Evolutionary conservation across 2,113 vertebrate species (phyloP), one percentile per base, ranked within the genome.

Genomic region (Hypocryptadius cinnamomeus): DNA sequence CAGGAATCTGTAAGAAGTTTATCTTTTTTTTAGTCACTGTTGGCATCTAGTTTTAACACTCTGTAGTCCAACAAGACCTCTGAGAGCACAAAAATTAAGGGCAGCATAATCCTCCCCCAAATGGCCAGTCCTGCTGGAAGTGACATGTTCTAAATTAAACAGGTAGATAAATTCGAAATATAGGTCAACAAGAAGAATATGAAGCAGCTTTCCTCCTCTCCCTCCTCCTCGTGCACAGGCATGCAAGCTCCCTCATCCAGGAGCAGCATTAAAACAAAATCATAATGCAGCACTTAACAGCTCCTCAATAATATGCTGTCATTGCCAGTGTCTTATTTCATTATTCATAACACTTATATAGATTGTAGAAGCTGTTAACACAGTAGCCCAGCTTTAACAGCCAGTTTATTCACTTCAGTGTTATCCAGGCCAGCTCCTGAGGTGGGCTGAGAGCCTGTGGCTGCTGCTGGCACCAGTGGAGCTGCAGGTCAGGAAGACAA

Each of bases 241-340:
- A 13, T 39, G 56, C n/a, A 60, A 70, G 14, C 33, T 88, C 47
- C 78, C 79, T 92, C 61, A 66, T 85, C 76, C 81, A 92, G 81
- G 73, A 96, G 70, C 79, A 91, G 85, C 95, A 66, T 92, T 94
- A 96, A 96, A 93, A 71, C 18, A 5, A 95, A 94, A 93, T 70
- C 85, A 87, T 94, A 97, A 95, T 76, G 82, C 71, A 92, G 68
- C 87, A 96, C 85, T 96, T 95, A 92, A 64, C 70, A 95, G 88
- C 81, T 82, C 93, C 91, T 96, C 90, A 81, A 78, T 82, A 94
- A 96, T 53, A 33, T 60, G 74, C 77, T 91, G 88, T 94, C 85
- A 89, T 80, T 44, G 64, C 73, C 71, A 51, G n/a, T 37, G 81
- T 90, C 91, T 92, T 88, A 51, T 50, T 93, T 96, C 87, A 90